Evolutionary conservation across 2,888 invertebrate genomes (phyloP).

Genomic region (Hecatera dysodea): DNA sequence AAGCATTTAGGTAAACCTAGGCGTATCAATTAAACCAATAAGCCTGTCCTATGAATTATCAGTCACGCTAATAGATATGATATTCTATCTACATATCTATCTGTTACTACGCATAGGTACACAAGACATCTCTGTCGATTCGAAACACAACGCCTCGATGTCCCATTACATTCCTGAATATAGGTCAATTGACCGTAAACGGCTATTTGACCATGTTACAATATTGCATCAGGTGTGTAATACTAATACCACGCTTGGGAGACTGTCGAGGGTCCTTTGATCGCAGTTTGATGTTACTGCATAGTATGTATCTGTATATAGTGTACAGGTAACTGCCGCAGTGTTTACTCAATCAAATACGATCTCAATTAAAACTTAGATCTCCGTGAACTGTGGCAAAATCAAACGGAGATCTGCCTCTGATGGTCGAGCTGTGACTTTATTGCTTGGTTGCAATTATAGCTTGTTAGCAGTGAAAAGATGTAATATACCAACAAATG

Average conservation of each 20-base stretch:
- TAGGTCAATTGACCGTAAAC: neutral
- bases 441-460: neutral
- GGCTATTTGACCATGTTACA: neutral
- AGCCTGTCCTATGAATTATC: too few relatives aligned
- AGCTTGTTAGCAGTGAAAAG: neutral
- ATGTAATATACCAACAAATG: too few relatives aligned
- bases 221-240: constrained; percentile 8
- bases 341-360: constrained; percentile 16
- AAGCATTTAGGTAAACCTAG: too few relatives aligned
- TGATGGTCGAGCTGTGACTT: neutral
- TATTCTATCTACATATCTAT: too few relatives aligned
- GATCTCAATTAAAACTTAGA: constrained; percentile 16
- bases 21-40: too few relatives aligned
- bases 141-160: neutral
- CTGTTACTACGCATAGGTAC: too few relatives aligned
- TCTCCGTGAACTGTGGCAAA: neutral
- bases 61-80: too few relatives aligned
- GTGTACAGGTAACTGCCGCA: neutral
- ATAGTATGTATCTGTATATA: neutral
- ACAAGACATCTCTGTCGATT: too few relatives aligned
- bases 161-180: neutral
- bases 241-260: constrained; percentile 33
- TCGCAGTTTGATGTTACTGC: constrained; percentile 7
- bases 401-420: neutral
- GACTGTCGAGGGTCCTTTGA: neutral